phyloP scores from a whole-genome alignment of 2,113 vertebrate species.

The Pygoscelis adeliae region DNA sequence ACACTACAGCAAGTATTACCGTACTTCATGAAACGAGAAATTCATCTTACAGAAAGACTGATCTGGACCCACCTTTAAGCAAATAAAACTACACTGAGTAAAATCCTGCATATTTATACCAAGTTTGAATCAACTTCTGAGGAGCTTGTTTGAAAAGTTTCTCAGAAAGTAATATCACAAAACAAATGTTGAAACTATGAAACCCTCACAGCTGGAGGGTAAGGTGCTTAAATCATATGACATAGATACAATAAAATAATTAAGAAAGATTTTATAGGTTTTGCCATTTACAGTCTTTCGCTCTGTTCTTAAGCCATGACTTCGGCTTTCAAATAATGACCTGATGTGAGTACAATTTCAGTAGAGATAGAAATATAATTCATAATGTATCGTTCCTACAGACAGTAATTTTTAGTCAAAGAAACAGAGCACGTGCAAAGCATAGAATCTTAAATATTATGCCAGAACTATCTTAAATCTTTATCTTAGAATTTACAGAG shows the following conservation, averaged over 20 bases:
- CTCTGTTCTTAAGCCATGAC: neutral
- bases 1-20: neutral
- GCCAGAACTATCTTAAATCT: neutral
- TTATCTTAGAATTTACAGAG: neutral
- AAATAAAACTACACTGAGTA: neutral
- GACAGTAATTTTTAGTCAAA: neutral
- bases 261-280: neutral
- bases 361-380: neutral
- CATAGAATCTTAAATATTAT: neutral
- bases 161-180: neutral
- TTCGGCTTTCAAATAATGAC: neutral
- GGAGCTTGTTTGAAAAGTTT: neutral
- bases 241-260: neutral
- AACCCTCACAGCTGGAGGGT: neutral
- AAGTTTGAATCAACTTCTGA: neutral
- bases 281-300: neutral
- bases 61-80: neutral
- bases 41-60: neutral
- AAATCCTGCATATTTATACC: neutral
- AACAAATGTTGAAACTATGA: neutral
- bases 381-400: neutral
- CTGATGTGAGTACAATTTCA: neutral
- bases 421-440: neutral
- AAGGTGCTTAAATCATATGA: neutral
- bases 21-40: neutral